Conservation (phyloP, 1,140 invertebrate species). For the Steinernema khuongi region DNA sequence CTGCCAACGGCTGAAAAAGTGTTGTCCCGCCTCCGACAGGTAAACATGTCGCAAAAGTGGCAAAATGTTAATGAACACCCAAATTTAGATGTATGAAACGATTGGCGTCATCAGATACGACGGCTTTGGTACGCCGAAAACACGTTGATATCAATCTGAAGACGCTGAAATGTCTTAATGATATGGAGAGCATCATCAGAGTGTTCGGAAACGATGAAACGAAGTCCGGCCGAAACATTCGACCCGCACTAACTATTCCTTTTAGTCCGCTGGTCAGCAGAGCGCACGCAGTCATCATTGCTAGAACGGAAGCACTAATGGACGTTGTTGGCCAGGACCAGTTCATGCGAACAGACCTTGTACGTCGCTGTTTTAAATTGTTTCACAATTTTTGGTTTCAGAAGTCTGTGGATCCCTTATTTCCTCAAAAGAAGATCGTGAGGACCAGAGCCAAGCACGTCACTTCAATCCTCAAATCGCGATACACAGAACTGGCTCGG, state of each 20-base stretch:
- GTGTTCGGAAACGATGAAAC: not conserved
- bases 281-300: not conserved
- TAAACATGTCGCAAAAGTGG: not conserved
- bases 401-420: not conserved
- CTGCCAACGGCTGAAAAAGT: not conserved
- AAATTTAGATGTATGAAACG: not conserved
- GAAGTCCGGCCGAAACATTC: not conserved
- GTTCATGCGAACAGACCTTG: not conserved
- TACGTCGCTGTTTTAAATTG: not conserved
- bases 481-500: not conserved
- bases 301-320: not conserved
- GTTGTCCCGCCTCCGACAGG: not conserved
- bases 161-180: not conserved
- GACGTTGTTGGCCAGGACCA: not conserved
- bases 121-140: not conserved
- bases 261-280: not conserved
- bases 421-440: not conserved
- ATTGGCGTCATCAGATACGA: constrained; percentile 4
- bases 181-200: not conserved
- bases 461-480: not conserved
- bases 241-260: not conserved
- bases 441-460: not conserved
- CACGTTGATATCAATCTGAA: constrained; percentile 3
- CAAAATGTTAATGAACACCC: not conserved
- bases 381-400: not conserved